Conservation (phyloP, 2,888 invertebrate genomes). For the Calameuta pallipes region DNA sequence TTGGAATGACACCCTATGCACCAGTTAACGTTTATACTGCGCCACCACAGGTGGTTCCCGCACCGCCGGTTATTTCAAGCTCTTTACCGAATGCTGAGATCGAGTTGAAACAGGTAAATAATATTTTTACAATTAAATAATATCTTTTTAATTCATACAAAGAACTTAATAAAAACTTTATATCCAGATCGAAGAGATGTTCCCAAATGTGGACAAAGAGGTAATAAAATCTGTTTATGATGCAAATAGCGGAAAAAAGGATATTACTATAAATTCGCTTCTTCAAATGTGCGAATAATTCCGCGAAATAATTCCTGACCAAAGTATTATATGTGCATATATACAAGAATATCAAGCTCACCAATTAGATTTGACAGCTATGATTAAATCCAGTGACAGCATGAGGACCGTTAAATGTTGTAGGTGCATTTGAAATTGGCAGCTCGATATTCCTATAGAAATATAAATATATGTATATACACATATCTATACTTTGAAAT, state of each 20-base stretch:
- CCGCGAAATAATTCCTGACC: not conserved
- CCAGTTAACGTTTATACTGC: slow-evolving; percentile 69
- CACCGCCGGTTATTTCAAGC: slow-evolving; percentile 62
- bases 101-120: slow-evolving; percentile 74
- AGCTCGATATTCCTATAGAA: not conserved
- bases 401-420: not conserved
- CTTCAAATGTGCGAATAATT: slow-evolving; percentile 85
- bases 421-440: not conserved
- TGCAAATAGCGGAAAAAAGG: slow-evolving; percentile 90
- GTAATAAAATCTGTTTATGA: slow-evolving; percentile 92
- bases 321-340: not conserved
- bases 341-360: not conserved
- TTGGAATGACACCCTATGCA: slow-evolving; percentile 58
- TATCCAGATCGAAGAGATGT: slow-evolving; percentile 92
- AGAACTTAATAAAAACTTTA: slow-evolving; percentile 20
- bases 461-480: slow-evolving; percentile 18
- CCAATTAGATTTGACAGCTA: not conserved
- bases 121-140: not conserved
- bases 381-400: not conserved
- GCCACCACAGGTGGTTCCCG: slow-evolving; percentile 65
- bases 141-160: not conserved
- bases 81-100: slow-evolving; percentile 66
- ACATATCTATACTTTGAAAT: slow-evolving; percentile 25
- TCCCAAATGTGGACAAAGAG: slow-evolving; percentile 93
- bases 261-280: slow-evolving; percentile 89